A percentile compares a stretch with the other conserved stretches of the same genome.
Conservation (phyloP, 2,888 invertebrate species). For the Sminthurides aquaticus region DNA sequence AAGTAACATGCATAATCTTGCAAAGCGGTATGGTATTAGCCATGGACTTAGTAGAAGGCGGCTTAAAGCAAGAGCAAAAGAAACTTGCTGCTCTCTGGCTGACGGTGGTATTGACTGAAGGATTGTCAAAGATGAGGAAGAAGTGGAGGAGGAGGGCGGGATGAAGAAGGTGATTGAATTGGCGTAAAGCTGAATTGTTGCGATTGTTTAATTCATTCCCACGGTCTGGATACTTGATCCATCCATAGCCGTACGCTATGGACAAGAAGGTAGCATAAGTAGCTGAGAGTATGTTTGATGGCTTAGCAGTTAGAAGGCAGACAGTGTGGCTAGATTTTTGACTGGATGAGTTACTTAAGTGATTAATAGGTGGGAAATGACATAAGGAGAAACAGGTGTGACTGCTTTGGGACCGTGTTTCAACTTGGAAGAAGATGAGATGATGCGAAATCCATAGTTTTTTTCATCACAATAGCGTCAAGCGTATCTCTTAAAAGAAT, state of each 20-base stretch:
- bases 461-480: no score
- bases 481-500: neutral
- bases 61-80: no score
- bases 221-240: neutral
- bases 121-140: neutral
- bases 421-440: no score
- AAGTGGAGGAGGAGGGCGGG: neutral
- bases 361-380: conserved; percentile 9
- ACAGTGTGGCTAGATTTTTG: neutral
- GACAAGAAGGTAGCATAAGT: no score
- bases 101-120: no score
- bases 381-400: conserved; percentile 6
- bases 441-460: neutral
- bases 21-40: no score
- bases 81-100: no score
- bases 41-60: no score
- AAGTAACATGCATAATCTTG: no score
- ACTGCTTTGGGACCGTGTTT: neutral
- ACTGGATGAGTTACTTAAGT: conserved; percentile 1
- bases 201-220: neutral
- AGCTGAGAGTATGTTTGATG: neutral
- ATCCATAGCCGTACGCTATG: no score
- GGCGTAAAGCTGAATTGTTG: neutral
- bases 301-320: neutral
- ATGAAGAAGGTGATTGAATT: neutral